Base-by-base conservation (phyloP, 2,888 invertebrate species). In the Watsonalla binaria region DNA sequence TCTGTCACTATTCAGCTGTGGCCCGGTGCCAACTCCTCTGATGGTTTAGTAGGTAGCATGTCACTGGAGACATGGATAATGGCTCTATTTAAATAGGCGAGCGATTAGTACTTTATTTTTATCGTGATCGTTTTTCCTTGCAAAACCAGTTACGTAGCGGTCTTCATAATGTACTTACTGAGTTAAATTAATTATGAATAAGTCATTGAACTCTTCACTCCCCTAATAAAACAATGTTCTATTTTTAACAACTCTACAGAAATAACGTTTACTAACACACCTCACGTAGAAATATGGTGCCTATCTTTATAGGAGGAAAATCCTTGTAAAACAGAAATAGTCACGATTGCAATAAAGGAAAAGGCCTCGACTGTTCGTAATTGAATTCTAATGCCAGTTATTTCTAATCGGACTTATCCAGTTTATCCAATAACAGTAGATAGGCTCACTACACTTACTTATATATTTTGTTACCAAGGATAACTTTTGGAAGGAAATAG, bases 1-100 rank as follows among this genome's bases (percentile, higher is more conserved):
- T 71, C 76, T 78, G 77, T 81, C 80, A 77, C 78, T 74, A 72
- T 72, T 70, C 70, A 72, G 72, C 72, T 61, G 72, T 86, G 88
- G 89, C 86, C 68, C 78, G 58, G 54, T 78, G 88, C 89, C 89
- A 89, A 83, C 68, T 76, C 68, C 71, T 68, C 75, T 76, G 78
- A 80, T 80, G 72, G 78, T 70, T 75, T 77, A 73, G 77, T 73
- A 72, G 74, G 78, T 73, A 72, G 74, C 80, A 65, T 79, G 78
- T 80, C 81, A 80, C 78, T 72, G 61, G 57, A 69, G 59, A 67
- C 62, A 59, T 61, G 62, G 63, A 69, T 80, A 80, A 83, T 80
- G 70, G 74, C 78, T 81, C 79, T 62, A 80, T 82, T 76, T 72
- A 60, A 54, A 62, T 66, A 64, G 60, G 57, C 51, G 50, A 51